Evolutionary conservation across 2,113 vertebrate species (phyloP).

Genomic region (Thermophis baileyi): DNA sequence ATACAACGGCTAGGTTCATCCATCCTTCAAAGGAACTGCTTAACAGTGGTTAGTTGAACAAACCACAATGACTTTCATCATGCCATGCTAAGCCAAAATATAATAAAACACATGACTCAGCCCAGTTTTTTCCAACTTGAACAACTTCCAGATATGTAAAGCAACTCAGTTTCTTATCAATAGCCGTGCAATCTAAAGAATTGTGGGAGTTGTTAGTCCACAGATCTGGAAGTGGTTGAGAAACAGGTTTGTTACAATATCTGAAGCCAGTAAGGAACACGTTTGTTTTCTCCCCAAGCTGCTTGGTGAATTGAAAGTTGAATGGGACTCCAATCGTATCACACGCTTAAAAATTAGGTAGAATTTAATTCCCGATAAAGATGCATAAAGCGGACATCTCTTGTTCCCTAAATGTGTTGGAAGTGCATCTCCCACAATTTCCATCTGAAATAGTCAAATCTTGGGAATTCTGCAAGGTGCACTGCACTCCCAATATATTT

Average conservation of each 20-base stretch:
- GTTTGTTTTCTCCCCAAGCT: neutral
- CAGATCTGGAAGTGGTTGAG: neutral
- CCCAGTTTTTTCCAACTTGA: neutral
- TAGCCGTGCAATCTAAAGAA: neutral
- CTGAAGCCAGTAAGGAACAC: neutral
- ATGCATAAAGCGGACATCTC: fast-evolving
- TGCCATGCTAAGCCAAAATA: neutral
- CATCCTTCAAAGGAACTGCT: neutral
- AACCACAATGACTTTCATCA: neutral
- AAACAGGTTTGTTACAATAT: neutral
- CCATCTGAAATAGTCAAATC: neutral
- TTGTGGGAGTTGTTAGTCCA: neutral
- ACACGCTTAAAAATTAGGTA: neutral
- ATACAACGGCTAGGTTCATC: neutral
- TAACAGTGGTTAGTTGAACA: neutral
- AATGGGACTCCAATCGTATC: neutral
- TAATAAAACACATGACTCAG: neutral
- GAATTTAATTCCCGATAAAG: neutral
- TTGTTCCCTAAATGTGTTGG: neutral
- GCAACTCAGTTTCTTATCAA: neutral
- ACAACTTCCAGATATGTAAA: neutral
- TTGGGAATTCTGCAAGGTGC: neutral
- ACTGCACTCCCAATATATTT: neutral
- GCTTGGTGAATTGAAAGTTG: neutral
- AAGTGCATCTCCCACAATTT: neutral